Base-by-base conservation (phyloP, 2,113 vertebrate species). In the Oxygymnocypris stewartii region DNA sequence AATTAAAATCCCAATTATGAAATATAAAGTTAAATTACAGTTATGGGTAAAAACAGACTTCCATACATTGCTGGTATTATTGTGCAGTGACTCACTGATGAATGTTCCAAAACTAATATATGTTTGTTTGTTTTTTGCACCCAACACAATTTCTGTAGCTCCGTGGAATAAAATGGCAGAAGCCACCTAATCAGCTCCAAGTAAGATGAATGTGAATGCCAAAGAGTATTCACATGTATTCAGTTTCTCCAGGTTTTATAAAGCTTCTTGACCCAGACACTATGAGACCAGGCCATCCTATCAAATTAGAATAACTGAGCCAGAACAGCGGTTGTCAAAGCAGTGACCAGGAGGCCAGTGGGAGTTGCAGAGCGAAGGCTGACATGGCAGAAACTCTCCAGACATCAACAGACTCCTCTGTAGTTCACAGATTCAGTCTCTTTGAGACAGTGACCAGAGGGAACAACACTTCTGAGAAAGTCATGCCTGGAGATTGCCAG, bases 311-410 rank as follows among this genome's bases (percentile, higher is more conserved):
- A 54, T 20, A 57, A 79, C 76, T 79, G 49, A 79, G 18, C 47
- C 28, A 57, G 76, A 79, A 57, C 10, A 2, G 28, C 51, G 6
- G 4, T 57, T 79, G 16, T 78, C 76, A 57, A 57, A 75, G 42
- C n/a, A 79, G 18, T 79, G 51, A 79, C 49, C 76, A 37, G 20
- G 16, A 57, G 76, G 28, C 77, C 77, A 31, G 18, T 23, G 5
- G 9, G 69, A 42, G 37, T 73, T 42, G 35, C n/a, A 77, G 75
- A 51, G 44, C 10, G 8, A 20, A 23, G 47, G 49, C 5, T 79
- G 51, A 79, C 51, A 57, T 23, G 49, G 18, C 18, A 57, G 77
- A 79, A 59, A 37, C 31, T 79, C 28, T 79, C 77, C 28, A 79
- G 44, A 54, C 18, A 79, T 79, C 77, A 78, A 54, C 25, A 59